phyloP scores from a whole-genome alignment of 2,113 vertebrate species.

The Motacilla tschutschensis region DNA sequence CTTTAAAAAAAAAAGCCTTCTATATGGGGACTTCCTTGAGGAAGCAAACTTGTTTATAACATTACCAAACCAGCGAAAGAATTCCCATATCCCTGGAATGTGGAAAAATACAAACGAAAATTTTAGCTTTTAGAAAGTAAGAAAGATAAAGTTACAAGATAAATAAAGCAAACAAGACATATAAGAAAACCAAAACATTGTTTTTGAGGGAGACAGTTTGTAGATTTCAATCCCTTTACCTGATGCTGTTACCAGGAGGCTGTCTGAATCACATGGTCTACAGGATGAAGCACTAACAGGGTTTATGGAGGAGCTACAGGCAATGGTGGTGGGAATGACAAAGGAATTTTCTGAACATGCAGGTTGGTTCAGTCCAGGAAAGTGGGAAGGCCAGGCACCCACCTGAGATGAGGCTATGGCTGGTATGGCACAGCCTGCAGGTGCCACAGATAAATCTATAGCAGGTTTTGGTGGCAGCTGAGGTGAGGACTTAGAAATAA shows the following conservation, averaged over 20 bases:
- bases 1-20: background rate
- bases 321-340: conserved; percentile 85
- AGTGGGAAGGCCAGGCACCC: conserved; percentile 86
- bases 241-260: conserved; percentile 99
- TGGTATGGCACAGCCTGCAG: conserved; percentile 85
- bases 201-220: conserved; percentile 52
- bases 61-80: conserved; percentile 38
- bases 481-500: conserved; percentile 85
- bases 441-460: conserved; percentile 90
- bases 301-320: conserved; percentile 91
- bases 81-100: conserved; percentile 66
- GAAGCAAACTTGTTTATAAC: conserved; percentile 13
- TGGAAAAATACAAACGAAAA: background rate
- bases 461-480: conserved; percentile 97
- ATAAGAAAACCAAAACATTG: conserved; percentile 7
- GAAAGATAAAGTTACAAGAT: background rate
- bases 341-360: conserved; percentile 93
- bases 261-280: conserved; percentile 91
- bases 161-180: background rate
- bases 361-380: conserved; percentile 81
- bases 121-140: conserved; percentile 6
- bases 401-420: conserved; percentile 98
- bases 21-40: background rate
- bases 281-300: conserved; percentile 90
- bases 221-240: conserved; percentile 90